phyloP scores from a whole-genome alignment of 2,113 vertebrate genomes.

The Ailuropoda melanoleuca region DNA sequence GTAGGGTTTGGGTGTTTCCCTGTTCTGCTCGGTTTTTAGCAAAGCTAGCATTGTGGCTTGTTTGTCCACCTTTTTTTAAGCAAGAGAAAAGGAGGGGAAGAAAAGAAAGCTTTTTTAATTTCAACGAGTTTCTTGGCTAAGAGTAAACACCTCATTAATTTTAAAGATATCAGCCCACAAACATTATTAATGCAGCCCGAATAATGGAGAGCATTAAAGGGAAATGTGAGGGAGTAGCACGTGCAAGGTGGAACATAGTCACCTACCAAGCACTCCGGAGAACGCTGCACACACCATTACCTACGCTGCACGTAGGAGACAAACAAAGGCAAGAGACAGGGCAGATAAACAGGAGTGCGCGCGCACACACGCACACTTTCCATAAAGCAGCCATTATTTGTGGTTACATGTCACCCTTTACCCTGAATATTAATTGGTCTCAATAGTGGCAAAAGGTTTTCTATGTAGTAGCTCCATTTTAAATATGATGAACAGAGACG shows the following conservation, averaged over 20 bases:
- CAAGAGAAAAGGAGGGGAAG: neutral
- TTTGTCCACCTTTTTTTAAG: slow-evolving; percentile 16
- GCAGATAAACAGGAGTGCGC: neutral
- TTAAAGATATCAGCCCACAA: slow-evolving; percentile 82
- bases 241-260: slow-evolving; percentile 48
- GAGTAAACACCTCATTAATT: slow-evolving; percentile 86
- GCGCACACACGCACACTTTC: rapidly evolving
- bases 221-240: slow-evolving; percentile 61
- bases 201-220: slow-evolving; percentile 79
- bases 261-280: slow-evolving; percentile 59
- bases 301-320: slow-evolving; percentile 56
- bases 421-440: neutral
- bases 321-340: neutral
- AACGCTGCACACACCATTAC: slow-evolving; percentile 79
- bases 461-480: neutral
- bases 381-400: neutral
- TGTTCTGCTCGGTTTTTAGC: neutral
- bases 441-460: neutral
- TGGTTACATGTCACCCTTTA: neutral
- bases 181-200: slow-evolving; percentile 80
- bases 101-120: slow-evolving; percentile 45
- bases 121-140: slow-evolving; percentile 78
- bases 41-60: neutral
- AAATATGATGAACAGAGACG: neutral
- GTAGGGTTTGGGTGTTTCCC: neutral